phyloP scores from a whole-genome alignment of 2,113 vertebrate species.

The Antigone vipio region DNA sequence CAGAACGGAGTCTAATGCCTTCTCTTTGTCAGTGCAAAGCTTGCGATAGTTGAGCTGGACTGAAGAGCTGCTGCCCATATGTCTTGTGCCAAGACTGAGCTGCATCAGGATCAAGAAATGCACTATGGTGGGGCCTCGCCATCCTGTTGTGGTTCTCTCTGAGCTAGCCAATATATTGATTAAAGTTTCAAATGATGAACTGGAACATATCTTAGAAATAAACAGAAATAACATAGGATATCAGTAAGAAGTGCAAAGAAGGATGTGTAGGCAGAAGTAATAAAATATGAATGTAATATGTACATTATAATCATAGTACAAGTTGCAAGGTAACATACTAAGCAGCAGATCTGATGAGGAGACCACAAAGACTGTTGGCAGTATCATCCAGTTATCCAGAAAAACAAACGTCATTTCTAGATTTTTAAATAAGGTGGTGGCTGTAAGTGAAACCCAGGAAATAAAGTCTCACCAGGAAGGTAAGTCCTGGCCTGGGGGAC shows the following conservation, averaged over 20 bases:
- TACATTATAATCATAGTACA: background rate
- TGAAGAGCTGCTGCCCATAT: accelerated
- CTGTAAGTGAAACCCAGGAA: background rate
- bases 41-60: background rate
- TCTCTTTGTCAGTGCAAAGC: background rate
- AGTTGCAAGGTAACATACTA: background rate
- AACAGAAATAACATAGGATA: background rate
- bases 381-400: background rate
- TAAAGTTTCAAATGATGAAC: background rate
- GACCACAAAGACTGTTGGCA: background rate
- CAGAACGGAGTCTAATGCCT: background rate
- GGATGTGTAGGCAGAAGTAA: background rate
- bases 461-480: background rate
- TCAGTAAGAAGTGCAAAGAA: background rate
- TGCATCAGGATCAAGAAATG: background rate
- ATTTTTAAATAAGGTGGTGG: background rate
- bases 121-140: background rate
- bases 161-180: background rate
- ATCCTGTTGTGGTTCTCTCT: background rate
- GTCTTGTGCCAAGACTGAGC: background rate
- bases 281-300: background rate
- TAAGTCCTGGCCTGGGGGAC: background rate
- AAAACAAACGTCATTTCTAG: accelerated
- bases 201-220: background rate
- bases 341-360: background rate